These are phyloP conservation scores for Volucella inflata DNA, from an alignment of 2,888 invertebrate species.

Conservation along the genomic window DNA sequence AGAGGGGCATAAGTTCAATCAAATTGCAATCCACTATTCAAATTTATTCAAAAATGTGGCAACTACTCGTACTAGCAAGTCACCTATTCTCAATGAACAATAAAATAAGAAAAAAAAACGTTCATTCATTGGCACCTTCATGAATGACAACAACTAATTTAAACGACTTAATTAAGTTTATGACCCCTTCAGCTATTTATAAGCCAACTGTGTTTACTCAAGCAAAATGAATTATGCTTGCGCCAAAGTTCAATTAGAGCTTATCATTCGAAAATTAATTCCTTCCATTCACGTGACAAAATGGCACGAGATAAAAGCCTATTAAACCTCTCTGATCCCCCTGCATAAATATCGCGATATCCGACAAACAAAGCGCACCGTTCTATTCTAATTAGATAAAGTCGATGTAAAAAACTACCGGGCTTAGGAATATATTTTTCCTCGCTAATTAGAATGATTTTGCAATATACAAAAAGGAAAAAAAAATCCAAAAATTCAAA, in stretches of 20 bases:
- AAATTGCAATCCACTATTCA: too few species aligned
- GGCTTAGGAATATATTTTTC: conserved; percentile 30
- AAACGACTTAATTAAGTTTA: conserved; percentile 17
- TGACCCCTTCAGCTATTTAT: neutral
- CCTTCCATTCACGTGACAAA: conserved; percentile 40
- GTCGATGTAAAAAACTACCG: neutral
- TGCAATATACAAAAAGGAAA: conserved; percentile 15
- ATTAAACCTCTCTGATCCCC: neutral
- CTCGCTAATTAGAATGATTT: conserved; percentile 26
- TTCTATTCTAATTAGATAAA: conserved; percentile 35
- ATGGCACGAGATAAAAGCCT: conserved; percentile 36
- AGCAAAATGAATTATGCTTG: neutral
- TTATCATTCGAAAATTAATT: conserved; percentile 11
- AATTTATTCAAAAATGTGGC: neutral
- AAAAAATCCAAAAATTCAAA: neutral
- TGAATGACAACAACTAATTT: conserved; percentile 26
- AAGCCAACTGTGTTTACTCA: neutral
- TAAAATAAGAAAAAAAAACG: neutral
- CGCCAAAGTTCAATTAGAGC: conserved; percentile 38
- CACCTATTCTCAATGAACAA: neutral
- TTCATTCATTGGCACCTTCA: conserved; percentile 34
- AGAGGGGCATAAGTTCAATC: too few species aligned
- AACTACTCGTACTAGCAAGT: neutral
- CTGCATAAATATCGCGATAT: neutral
- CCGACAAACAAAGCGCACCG: neutral